These are phyloP conservation scores for Taphrorychus bicolor DNA, from an alignment of 2,888 invertebrate species.

Conservation along the genomic window DNA sequence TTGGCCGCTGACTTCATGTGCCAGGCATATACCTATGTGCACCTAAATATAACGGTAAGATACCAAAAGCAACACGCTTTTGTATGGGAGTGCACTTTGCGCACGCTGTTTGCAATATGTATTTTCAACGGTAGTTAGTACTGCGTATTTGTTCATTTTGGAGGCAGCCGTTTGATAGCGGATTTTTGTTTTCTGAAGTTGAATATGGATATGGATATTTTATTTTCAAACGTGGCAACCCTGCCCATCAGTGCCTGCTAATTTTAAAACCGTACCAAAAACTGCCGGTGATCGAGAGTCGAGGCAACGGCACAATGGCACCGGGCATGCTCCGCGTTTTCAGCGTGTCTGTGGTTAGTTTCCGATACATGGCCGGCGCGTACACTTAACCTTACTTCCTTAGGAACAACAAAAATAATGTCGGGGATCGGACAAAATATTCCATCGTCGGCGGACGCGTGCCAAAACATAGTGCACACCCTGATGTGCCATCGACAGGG, in stretches of 20 bases:
- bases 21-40: no score
- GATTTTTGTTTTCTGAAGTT: no score
- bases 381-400: constrained; percentile 31
- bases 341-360: constrained; percentile 40
- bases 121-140: no score
- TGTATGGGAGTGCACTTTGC: no score
- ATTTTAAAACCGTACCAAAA: constrained; percentile 26
- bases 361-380: constrained; percentile 28
- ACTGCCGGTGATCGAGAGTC: constrained; percentile 16
- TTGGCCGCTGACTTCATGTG: no score
- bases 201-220: no score
- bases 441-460: constrained; percentile 96
- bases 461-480: constrained; percentile 97
- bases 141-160: no score
- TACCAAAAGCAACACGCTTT: no score
- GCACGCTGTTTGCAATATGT: no score
- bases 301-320: constrained; percentile 1
- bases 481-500: constrained; percentile 99
- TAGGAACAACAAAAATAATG: constrained; percentile 14
- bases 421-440: constrained; percentile 67
- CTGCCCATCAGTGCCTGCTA: constrained; percentile 14
- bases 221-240: no score
- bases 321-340: constrained; percentile 4
- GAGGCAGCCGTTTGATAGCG: no score
- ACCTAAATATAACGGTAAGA: no score